These are phyloP conservation scores for Bellardia bayeri DNA, from an alignment of 2,888 invertebrate species.

Conservation along the genomic window DNA sequence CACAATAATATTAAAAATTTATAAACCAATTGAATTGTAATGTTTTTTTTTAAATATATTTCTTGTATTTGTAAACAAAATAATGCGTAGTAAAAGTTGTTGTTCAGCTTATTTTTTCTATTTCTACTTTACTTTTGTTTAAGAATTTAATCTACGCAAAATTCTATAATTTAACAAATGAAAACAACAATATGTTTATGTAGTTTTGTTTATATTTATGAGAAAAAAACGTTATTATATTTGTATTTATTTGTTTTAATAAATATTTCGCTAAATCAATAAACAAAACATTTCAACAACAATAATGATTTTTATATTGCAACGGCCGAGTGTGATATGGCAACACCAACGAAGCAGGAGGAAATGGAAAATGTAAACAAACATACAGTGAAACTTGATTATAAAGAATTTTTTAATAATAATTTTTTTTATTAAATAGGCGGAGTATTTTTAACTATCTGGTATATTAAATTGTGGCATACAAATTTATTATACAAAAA, in stretches of 20 bases:
- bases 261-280: neutral
- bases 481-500: too few relatives aligned
- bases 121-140: neutral
- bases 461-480: too few relatives aligned
- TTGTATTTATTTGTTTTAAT: neutral
- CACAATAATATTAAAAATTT: neutral
- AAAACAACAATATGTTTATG: neutral
- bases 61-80: slow-evolving; percentile 14
- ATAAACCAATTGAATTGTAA: slow-evolving; percentile 4
- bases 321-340: too few relatives aligned
- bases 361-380: too few relatives aligned
- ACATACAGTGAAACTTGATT: too few relatives aligned
- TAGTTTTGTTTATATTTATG: neutral
- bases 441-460: too few relatives aligned
- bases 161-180: neutral
- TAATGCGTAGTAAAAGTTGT: slow-evolving; percentile 27
- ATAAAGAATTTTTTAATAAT: too few relatives aligned
- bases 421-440: too few relatives aligned
- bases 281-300: neutral
- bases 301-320: neutral
- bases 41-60: too few relatives aligned
- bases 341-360: too few relatives aligned
- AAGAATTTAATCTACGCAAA: slow-evolving; percentile 6
- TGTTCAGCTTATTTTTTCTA: too few relatives aligned
- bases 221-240: neutral